Base-by-base conservation (phyloP, 2,113 vertebrate genomes). In the Clupea harengus region DNA sequence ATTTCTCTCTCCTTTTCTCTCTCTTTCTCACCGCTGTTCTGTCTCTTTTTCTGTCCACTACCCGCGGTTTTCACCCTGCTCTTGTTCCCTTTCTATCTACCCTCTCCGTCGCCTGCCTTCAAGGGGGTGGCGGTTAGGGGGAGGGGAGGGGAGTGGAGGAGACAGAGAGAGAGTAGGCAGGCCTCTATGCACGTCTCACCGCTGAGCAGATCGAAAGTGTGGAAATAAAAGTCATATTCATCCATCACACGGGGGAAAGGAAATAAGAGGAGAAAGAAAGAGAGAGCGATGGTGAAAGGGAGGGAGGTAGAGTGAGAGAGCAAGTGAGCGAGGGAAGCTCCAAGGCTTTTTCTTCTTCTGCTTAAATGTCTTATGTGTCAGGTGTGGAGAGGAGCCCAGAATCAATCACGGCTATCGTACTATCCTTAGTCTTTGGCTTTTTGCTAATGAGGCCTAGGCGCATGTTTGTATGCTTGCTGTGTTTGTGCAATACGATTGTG, bases 161-260 rank as follows among this genome's bases (percentile, higher is more conserved):
- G 64, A 15, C 25, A 72, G 54, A n/a, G 18, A 60, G 54, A n/a
- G 54, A 60, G 54, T 1, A 32, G 64, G 64, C 64, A 32, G 25
- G 64, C 32, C 64, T 32, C 64, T 32, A 32, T 72, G 28, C 25
- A 6, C n/a, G 64, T 84, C 83, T 84, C 72, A 45, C 67, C 45
- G 78, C 45, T 84, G 67, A 84, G 45, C 67, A 50, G 45, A 22
- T 80, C 39, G 46, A 80, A 39, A 49, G 46, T n/a, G 39, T 80
- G 83, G 50, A 84, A 84, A 80, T 84, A 78, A 84, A 78, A 78
- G 64, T 49, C 64, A 78, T 49, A 84, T 84, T 44, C 20, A 57
- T 84, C 60, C 22, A 49, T 84, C 67, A 84, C 22, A 28, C 15
- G 45, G 15, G 25, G 64, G 25, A 67, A 25, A 28, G 28, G 25